phyloP scores from a whole-genome alignment of 1,140 invertebrate genomes.

The Saccostrea echinata region DNA sequence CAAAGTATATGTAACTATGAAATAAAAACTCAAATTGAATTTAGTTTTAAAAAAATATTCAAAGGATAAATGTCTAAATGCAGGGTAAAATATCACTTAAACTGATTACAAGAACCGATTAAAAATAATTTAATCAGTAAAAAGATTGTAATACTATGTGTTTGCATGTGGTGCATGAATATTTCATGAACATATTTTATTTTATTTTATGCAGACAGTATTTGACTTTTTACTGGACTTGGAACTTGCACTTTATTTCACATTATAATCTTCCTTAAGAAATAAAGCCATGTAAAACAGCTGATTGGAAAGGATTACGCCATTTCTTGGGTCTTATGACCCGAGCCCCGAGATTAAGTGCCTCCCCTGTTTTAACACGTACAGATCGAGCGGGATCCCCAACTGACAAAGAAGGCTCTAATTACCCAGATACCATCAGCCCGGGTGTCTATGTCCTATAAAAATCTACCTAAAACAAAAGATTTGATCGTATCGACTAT shows the following conservation, averaged over 20 bases:
- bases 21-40: too few species aligned
- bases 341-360: slow-evolving; percentile 2
- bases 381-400: not conserved
- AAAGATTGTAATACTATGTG: too few species aligned
- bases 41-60: too few species aligned
- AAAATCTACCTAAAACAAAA: slow-evolving; percentile 29
- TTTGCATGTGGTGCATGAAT: too few species aligned
- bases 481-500: slow-evolving; percentile 3
- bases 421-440: slow-evolving; percentile 21
- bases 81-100: too few species aligned
- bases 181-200: too few species aligned
- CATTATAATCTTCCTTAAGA: slow-evolving; percentile 21
- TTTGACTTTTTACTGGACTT: not conserved
- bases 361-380: slow-evolving; percentile 16
- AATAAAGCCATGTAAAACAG: slow-evolving; percentile 3
- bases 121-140: too few species aligned
- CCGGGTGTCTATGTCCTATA: slow-evolving; percentile 19
- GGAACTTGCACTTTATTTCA: slow-evolving; percentile 17
- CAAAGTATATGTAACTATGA: too few species aligned
- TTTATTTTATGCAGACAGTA: too few species aligned
- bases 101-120: too few species aligned
- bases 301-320: not conserved
- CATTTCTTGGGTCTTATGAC: not conserved
- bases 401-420: not conserved
- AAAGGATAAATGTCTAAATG: too few species aligned